These are phyloP conservation scores for Ephydatia muelleri DNA, from an alignment of 37 sponge, comb jelly and placozoan species.

Conservation along the genomic window DNA sequence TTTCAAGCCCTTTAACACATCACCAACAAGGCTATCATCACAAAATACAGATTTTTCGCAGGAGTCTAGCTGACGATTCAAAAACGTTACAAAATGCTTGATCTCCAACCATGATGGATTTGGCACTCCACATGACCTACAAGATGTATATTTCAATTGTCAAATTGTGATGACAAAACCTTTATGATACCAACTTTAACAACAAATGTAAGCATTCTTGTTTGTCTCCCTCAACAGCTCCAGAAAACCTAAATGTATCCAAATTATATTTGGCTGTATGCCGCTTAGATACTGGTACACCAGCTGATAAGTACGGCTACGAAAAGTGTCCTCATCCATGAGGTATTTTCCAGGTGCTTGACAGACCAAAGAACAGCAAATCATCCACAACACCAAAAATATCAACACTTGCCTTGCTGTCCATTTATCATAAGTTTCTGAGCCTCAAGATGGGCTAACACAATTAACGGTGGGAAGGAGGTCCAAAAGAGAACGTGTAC, in stretches of 20 bases:
- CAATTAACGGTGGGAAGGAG: constrained; percentile 42
- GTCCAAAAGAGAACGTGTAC: constrained; percentile 22
- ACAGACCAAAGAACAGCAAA: neutral
- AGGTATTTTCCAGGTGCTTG: neutral
- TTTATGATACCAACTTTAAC: constrained; percentile 49
- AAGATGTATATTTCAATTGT: neutral
- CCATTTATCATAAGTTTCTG: neutral
- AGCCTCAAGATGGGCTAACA: constrained; percentile 9
- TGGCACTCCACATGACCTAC: constrained; percentile 47
- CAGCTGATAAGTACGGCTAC: constrained; percentile 48
- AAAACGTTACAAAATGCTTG: constrained; percentile 79
- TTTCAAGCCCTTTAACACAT: constrained; percentile 74
- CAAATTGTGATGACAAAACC: too few relatives aligned
- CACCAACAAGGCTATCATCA: constrained; percentile 42
- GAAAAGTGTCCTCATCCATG: constrained; percentile 53
- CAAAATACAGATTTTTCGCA: constrained; percentile 75
- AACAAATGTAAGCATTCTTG: constrained; percentile 40
- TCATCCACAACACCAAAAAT: neutral
- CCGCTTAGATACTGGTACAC: constrained; percentile 72
- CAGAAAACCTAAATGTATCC: constrained; percentile 39
- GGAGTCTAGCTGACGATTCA: constrained; percentile 76
- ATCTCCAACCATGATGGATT: constrained; percentile 91
- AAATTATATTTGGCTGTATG: constrained; percentile 3
- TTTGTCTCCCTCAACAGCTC: constrained; percentile 16
- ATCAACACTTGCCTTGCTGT: neutral